Conservation (phyloP, 2,113 vertebrate genomes). For the Elephas maximus region DNA sequence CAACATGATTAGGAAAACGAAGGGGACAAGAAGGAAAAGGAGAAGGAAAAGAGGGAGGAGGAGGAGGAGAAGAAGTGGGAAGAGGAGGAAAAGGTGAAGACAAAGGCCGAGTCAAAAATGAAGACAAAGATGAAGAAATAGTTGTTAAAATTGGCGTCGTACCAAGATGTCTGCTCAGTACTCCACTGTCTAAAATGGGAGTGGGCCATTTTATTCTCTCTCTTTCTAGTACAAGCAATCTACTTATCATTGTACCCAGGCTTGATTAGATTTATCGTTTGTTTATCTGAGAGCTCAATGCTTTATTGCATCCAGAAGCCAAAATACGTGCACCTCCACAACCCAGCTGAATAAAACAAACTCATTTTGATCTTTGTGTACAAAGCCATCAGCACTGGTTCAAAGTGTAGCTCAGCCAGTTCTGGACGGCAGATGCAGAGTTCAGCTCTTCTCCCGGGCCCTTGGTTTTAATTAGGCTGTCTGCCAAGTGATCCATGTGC, state of each 20-base stretch:
- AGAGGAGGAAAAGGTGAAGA: neutral
- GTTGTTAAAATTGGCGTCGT: constrained; percentile 36
- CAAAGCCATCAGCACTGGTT: constrained; percentile 85
- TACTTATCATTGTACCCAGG: constrained; percentile 72
- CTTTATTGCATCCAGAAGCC: constrained; percentile 83
- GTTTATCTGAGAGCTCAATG: constrained; percentile 85
- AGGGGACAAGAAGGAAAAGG: too few relatives aligned
- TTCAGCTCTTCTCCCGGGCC: constrained; percentile 81
- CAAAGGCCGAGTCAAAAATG: too few relatives aligned
- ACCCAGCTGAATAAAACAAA: constrained; percentile 84
- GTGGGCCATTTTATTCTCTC: neutral
- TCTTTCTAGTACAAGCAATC: constrained; percentile 31
- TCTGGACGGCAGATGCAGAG: constrained; percentile 87
- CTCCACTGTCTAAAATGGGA: neutral
- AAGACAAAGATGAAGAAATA: neutral
- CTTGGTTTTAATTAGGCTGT: constrained; percentile 83
- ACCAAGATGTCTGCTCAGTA: neutral
- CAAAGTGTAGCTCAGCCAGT: constrained; percentile 77
- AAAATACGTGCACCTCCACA: constrained; percentile 81
- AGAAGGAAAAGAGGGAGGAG: neutral
- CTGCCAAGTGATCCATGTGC: constrained; percentile 87
- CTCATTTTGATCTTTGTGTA: constrained; percentile 86
- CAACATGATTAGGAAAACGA: neutral
- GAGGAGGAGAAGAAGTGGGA: too few relatives aligned
- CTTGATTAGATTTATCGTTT: constrained; percentile 85